Evolutionary conservation across 1,140 invertebrate genomes (phyloP).

Genomic region (Acromyrmex echinatior): DNA sequence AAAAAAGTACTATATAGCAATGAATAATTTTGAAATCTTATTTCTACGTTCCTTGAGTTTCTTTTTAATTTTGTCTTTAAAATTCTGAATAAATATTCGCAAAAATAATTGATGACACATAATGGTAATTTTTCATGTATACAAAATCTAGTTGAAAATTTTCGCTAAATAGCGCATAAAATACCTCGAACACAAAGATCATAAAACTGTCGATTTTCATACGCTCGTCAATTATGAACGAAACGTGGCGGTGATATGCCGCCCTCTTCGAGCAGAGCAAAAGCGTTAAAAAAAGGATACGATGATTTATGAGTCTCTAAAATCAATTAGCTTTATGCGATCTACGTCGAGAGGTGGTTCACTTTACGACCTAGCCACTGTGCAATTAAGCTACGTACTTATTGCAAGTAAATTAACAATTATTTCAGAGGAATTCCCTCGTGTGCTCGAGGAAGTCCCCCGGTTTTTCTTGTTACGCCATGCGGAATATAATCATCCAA

Average conservation of each 20-base stretch:
- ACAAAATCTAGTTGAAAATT: not conserved
- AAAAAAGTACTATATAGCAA: slow-evolving; percentile 26
- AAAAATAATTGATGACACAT: not conserved
- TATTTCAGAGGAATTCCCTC: not conserved
- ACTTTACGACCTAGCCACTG: slow-evolving; percentile 19
- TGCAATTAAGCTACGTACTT: slow-evolving; percentile 21
- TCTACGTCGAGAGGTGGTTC: not conserved
- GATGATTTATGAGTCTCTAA: slow-evolving; percentile 46
- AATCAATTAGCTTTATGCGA: slow-evolving; percentile 47
- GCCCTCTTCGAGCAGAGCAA: not conserved
- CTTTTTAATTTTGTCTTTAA: not conserved
- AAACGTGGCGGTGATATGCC: slow-evolving; percentile 8
- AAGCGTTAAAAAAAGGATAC: slow-evolving; percentile 3
- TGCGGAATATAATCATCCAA: slow-evolving; percentile 53
- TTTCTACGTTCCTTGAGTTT: not conserved
- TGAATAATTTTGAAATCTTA: not conserved
- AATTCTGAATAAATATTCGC: not conserved
- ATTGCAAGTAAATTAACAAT: slow-evolving; percentile 48
- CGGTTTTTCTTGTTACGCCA: slow-evolving; percentile 6
- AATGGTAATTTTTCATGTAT: not conserved
- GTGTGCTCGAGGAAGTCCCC: not conserved
- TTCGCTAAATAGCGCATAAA: not conserved
- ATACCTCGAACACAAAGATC: not conserved
- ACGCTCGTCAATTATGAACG: slow-evolving; percentile 15
- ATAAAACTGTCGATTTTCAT: slow-evolving; percentile 21